Percentiles rank a stretch among this genome's conserved stretches.
Evolutionary conservation across 2,888 invertebrate genomes (phyloP).

Genomic region (Desoria tigrina): DNA sequence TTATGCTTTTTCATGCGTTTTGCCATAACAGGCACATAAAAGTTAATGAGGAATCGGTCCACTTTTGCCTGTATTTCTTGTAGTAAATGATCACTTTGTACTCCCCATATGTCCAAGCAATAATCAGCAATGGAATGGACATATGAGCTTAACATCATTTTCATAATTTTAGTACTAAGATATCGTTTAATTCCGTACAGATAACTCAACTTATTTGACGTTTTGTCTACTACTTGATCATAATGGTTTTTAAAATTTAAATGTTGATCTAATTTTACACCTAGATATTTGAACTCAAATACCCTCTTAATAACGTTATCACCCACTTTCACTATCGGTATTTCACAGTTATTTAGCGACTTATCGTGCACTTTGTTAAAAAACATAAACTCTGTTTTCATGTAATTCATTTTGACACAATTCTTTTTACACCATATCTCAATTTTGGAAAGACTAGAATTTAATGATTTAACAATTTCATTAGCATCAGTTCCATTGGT

Average conservation of each 20-base stretch:
- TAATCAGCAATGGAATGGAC: too few relatives aligned
- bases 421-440: neutral
- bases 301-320: neutral
- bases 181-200: neutral
- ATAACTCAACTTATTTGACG: too few relatives aligned
- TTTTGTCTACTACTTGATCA: too few relatives aligned
- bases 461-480: neutral
- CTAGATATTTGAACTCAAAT: neutral
- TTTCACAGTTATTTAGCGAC: too few relatives aligned
- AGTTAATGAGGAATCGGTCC: neutral
- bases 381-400: constrained; percentile 8
- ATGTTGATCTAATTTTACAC: neutral
- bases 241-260: neutral
- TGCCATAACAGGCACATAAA: neutral
- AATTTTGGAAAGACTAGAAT: neutral
- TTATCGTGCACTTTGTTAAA: constrained; percentile 1
- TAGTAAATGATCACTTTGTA: neutral
- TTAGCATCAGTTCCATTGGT: neutral
- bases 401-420: neutral
- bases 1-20: neutral
- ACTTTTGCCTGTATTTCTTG: neutral
- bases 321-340: too few relatives aligned
- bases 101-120: neutral
- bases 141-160: neutral
- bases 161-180: neutral